Conservation (phyloP, 2,113 vertebrate genomes). For the Channa argus region DNA sequence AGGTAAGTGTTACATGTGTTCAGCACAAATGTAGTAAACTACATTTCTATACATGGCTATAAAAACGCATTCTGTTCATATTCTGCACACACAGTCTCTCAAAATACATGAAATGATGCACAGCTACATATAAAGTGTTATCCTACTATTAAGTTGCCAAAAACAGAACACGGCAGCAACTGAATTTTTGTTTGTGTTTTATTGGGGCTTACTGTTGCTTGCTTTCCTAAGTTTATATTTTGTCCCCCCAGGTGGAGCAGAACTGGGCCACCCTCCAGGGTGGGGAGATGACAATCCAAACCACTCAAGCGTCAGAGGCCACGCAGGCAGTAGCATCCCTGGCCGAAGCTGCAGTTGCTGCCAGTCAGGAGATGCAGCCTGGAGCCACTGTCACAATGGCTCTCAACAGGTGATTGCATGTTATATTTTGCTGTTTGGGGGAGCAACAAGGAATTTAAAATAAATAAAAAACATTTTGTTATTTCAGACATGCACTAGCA, state of each 20-base stretch:
- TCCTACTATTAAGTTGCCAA: no score
- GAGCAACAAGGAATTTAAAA: background rate
- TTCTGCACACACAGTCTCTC: no score
- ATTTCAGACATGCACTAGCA: no score
- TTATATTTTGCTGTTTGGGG: background rate
- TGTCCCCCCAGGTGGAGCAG: slow-evolving; percentile 78
- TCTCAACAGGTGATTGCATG: slow-evolving; percentile 90
- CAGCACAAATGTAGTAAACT: no score
- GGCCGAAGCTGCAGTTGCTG: slow-evolving; percentile 95
- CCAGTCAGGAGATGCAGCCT: slow-evolving; percentile 94
- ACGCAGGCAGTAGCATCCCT: slow-evolving; percentile 96
- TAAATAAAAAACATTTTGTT: no score
- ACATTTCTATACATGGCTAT: no score
- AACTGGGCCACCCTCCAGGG: slow-evolving; percentile 97
- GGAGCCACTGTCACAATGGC: slow-evolving; percentile 98
- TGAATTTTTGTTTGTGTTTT: background rate
- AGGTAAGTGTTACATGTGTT: slow-evolving; percentile 82
- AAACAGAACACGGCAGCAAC: background rate
- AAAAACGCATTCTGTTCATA: no score
- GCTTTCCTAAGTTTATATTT: no score
- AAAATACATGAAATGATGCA: no score
- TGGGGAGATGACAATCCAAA: slow-evolving; percentile 99
- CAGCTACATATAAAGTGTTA: no score
- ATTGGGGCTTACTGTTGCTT: no score
- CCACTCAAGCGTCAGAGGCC: slow-evolving; percentile 95